Conservation (phyloP, 1,140 invertebrate genomes). For the Amphibalanus amphitrite region DNA sequence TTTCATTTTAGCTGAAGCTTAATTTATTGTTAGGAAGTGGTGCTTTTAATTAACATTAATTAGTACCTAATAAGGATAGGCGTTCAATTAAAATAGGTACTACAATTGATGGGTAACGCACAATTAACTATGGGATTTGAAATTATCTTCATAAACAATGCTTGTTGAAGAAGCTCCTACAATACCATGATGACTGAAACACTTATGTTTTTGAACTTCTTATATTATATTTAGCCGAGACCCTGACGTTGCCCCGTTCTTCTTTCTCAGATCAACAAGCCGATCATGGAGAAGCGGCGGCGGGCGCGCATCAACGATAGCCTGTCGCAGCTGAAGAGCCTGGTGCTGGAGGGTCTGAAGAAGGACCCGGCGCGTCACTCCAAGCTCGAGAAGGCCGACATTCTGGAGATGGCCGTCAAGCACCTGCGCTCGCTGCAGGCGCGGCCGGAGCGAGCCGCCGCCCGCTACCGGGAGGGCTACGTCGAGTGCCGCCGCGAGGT, state of each 20-base stretch:
- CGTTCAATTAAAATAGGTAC: too few relatives aligned
- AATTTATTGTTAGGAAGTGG: too few relatives aligned
- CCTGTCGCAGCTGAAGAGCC: constrained; percentile 70
- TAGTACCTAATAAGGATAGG: too few relatives aligned
- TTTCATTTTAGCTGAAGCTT: too few relatives aligned
- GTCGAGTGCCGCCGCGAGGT: constrained; percentile 13
- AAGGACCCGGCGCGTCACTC: constrained; percentile 35
- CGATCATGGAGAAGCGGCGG: constrained; percentile 26
- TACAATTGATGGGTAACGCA: too few relatives aligned
- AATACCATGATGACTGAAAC: too few relatives aligned
- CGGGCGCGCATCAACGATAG: constrained; percentile 86
- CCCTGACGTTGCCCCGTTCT: not conserved
- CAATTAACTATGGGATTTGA: too few relatives aligned
- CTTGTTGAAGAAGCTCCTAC: too few relatives aligned
- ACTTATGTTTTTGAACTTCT: too few relatives aligned
- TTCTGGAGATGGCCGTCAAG: constrained; percentile 88
- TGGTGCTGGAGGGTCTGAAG: constrained; percentile 16
- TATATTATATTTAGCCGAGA: too few relatives aligned
- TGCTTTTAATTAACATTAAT: too few relatives aligned
- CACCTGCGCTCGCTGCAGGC: constrained; percentile 42
- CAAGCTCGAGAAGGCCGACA: constrained; percentile 72
- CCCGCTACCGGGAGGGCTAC: constrained; percentile 13
- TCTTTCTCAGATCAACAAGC: constrained; percentile 16
- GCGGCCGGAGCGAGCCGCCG: constrained; percentile 5
- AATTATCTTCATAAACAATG: too few relatives aligned